These are phyloP conservation scores for Dynastes hyllus DNA, from an alignment of 2,888 invertebrate genomes.

Conservation along the genomic window DNA sequence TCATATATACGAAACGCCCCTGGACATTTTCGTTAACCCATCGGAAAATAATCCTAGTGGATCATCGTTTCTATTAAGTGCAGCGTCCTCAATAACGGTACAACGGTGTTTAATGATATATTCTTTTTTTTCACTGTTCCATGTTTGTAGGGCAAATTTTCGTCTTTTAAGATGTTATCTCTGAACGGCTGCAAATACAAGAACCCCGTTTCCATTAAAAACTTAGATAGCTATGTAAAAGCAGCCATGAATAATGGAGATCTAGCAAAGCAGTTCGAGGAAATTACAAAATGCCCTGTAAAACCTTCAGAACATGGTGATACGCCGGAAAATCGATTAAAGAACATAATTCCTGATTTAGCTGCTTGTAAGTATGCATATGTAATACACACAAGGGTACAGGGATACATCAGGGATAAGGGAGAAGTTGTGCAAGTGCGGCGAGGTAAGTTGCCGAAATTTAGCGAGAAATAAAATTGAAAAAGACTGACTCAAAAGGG, in stretches of 20 bases:
- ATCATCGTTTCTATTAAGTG: neutral
- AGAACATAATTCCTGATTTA: constrained; percentile 71
- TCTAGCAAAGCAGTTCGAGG: constrained; percentile 55
- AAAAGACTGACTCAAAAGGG: too few relatives aligned
- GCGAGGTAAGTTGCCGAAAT: too few relatives aligned
- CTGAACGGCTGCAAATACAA: neutral
- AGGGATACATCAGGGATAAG: too few relatives aligned
- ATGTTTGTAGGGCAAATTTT: too few relatives aligned
- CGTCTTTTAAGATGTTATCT: too few relatives aligned
- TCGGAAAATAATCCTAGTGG: neutral
- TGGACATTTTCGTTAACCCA: neutral
- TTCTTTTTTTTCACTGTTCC: neutral
- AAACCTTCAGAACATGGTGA: constrained; percentile 68
- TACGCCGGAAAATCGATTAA: constrained; percentile 67
- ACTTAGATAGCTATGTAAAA: neutral
- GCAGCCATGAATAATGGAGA: neutral
- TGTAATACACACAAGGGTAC: neutral
- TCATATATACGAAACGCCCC: neutral
- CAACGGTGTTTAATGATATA: too few relatives aligned
- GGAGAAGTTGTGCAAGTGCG: too few relatives aligned
- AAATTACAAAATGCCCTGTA: constrained; percentile 68
- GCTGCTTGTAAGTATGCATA: constrained; percentile 68
- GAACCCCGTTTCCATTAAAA: neutral
- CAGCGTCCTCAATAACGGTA: neutral
- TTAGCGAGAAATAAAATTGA: too few relatives aligned